A percentile compares a stretch with the other conserved stretches of the same genome.
Conservation (phyloP, 2,113 vertebrate species). For the Pseudorhombus dupliciocellatus region DNA sequence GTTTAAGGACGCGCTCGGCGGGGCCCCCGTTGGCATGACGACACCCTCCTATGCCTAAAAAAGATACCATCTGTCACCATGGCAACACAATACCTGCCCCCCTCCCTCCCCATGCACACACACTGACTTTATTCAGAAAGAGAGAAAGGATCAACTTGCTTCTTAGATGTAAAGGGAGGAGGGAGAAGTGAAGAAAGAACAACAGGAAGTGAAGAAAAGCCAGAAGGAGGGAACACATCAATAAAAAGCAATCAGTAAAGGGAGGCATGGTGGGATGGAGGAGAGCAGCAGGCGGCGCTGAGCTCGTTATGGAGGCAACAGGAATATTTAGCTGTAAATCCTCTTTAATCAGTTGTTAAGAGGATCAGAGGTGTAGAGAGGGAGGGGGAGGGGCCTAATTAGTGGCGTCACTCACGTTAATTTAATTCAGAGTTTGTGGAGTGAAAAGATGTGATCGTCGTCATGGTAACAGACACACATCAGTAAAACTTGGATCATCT, state of each 20-base stretch:
- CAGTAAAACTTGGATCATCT: too few relatives aligned
- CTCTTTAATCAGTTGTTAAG: slow-evolving; percentile 67
- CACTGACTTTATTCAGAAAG: slow-evolving; percentile 2
- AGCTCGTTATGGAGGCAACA: slow-evolving; percentile 47
- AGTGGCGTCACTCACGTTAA: neutral
- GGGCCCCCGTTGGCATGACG: slow-evolving; percentile 45
- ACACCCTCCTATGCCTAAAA: slow-evolving; percentile 24
- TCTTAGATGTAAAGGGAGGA: neutral
- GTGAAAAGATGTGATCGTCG: neutral
- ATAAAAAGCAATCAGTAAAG: neutral
- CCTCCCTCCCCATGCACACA: slow-evolving; percentile 1
- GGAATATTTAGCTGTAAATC: slow-evolving; percentile 70
- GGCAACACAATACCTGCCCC: slow-evolving; percentile 39
- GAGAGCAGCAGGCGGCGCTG: slow-evolving; percentile 20
- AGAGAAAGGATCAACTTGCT: neutral
- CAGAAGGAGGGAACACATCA: neutral
- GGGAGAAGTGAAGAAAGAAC: neutral
- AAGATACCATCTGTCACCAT: slow-evolving; percentile 33
- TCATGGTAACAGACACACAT: too few relatives aligned
- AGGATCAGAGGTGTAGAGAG: slow-evolving; percentile 47
- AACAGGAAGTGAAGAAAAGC: neutral
- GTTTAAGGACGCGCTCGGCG: slow-evolving; percentile 33
- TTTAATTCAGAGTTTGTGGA: neutral
- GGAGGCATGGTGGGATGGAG: neutral
- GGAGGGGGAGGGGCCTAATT: neutral